Percentiles rank a stretch among this genome's conserved stretches.
phyloP scores from a whole-genome alignment of 2,888 invertebrate species.

The Athalia cordata region DNA sequence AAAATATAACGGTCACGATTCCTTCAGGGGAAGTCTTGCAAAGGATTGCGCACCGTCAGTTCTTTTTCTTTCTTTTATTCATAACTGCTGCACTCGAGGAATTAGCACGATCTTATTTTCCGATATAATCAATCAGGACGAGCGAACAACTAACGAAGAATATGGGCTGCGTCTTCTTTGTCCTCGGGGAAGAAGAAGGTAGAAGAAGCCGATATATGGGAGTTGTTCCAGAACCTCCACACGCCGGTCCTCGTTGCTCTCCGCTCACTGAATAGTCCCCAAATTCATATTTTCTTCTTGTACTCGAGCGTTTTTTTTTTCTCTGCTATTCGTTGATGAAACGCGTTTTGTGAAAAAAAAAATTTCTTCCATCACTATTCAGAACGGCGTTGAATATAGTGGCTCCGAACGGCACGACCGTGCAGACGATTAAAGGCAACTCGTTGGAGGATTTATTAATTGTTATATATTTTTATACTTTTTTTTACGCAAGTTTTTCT shows the following conservation, averaged over 20 bases:
- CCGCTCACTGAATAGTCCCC: not conserved
- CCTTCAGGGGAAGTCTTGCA: constrained; percentile 36
- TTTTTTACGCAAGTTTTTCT: not conserved
- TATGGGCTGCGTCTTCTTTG: not conserved
- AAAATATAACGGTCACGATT: constrained; percentile 4
- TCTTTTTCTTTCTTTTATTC: not conserved
- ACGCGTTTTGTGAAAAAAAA: not conserved
- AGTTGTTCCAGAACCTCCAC: constrained; percentile 39
- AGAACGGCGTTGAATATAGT: not conserved
- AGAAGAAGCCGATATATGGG: constrained; percentile 8
- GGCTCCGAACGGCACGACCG: constrained; percentile 45
- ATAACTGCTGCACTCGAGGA: not conserved
- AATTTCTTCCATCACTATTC: not conserved
- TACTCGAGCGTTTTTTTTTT: not conserved
- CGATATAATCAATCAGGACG: not conserved
- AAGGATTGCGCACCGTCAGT: constrained; percentile 19
- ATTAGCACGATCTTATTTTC: constrained; percentile 1
- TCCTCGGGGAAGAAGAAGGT: constrained; percentile 16
- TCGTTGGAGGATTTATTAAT: constrained; percentile 67
- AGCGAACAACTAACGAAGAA: constrained; percentile 22
- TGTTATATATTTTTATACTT: constrained; percentile 11
- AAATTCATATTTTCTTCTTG: not conserved
- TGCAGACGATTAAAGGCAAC: constrained; percentile 70
- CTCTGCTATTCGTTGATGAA: not conserved
- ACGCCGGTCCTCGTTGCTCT: not conserved